Evolutionary conservation across 2,888 invertebrate species (phyloP), one percentile per base, ranked within the genome.

Genomic region (Nomada ferruginata): DNA sequence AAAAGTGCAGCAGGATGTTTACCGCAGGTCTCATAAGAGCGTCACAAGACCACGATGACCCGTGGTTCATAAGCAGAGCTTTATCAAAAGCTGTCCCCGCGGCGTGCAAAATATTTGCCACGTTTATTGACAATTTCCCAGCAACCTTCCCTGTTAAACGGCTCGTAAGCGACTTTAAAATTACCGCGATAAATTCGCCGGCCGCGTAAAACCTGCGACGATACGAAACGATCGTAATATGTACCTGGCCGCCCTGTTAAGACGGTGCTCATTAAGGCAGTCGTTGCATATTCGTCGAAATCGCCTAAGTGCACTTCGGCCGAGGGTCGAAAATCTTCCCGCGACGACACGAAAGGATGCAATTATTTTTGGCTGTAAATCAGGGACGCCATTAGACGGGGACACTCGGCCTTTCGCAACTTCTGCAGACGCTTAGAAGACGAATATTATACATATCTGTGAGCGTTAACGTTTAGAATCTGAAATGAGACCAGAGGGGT

Each of bases 51-150:
- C 18, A n/a, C n/a, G 47, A 53, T 44, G 20, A 20, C 15, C 18
- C 11, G 53, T 9, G 47, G 53, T 65, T 79, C 60, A n/a, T 61
- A 71, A 71, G 55, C 42, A 10, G 5, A 18, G 20, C 26, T 65
- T 77, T 65, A 77, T 66, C 65, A 59, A 26, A 47, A 18, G 13
- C 47, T 20, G 60, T 20, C 26, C 29, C 50, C 23, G 61, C 50
- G 65, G 60, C 60, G 29, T 70, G 47, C 63, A 42, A 80, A 66
- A 80, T 80, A 80, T 80, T 75, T 75, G 23, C 75, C 44, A n/a
- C n/a, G 57, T 75, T 82, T 82, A 82, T 80, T 71, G 82, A 71
- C 66, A 75, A 82, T 71, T 80, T 82, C 66, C 57, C 18, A 7
- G 26, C 26, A 26, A 26, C 26, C 26, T 2, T 26, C 26, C 26